A percentile compares a stretch with the other conserved stretches of the same genome.
Evolutionary conservation across 1,140 invertebrate genomes (phyloP).

Genomic region (Drosophila ambigua): DNA sequence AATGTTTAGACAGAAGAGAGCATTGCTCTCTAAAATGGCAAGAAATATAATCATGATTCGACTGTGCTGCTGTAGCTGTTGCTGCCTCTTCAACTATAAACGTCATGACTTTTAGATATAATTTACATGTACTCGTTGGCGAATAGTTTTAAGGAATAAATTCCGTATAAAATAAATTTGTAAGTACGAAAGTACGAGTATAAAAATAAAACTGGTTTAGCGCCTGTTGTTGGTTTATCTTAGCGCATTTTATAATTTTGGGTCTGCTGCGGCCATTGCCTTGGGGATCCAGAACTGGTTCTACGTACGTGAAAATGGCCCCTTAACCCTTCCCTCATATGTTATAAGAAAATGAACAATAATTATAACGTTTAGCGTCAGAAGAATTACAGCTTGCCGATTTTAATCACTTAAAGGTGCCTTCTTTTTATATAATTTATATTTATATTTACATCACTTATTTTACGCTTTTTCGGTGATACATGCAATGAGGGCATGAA

Average conservation of each 20-base stretch:
- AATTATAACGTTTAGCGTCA: constrained; percentile 43
- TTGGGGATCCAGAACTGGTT: constrained; percentile 62
- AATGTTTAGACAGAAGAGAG: constrained; percentile 34
- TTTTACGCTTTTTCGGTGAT: constrained; percentile 11
- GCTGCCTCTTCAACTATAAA: constrained; percentile 45
- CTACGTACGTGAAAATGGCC: constrained; percentile 8
- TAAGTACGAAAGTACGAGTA: too few relatives aligned
- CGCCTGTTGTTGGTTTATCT: constrained; percentile 14
- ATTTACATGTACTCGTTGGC: too few relatives aligned
- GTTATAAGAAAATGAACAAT: constrained; percentile 36
- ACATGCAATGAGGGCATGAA: neutral
- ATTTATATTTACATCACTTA: constrained; percentile 3
- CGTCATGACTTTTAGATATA: constrained; percentile 23
- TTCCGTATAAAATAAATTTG: constrained; percentile 5
- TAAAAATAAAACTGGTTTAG: constrained; percentile 35
- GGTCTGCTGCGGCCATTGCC: constrained; percentile 54
- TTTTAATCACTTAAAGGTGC: constrained; percentile 45
- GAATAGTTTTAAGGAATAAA: constrained; percentile 5
- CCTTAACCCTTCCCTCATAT: constrained; percentile 15
- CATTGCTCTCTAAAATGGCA: constrained; percentile 74
- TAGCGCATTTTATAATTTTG: constrained; percentile 42
- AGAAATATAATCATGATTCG: constrained; percentile 58
- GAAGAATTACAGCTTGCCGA: constrained; percentile 43
- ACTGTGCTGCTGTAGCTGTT: constrained; percentile 9
- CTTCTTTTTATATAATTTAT: constrained; percentile 39